Percentiles rank a stretch among this genome's conserved stretches.
Evolutionary conservation across 30 jellyfish, hydroid and myxozoan species (phyloP).

Genomic region (Hydractinia symbiolongicarpus): DNA sequence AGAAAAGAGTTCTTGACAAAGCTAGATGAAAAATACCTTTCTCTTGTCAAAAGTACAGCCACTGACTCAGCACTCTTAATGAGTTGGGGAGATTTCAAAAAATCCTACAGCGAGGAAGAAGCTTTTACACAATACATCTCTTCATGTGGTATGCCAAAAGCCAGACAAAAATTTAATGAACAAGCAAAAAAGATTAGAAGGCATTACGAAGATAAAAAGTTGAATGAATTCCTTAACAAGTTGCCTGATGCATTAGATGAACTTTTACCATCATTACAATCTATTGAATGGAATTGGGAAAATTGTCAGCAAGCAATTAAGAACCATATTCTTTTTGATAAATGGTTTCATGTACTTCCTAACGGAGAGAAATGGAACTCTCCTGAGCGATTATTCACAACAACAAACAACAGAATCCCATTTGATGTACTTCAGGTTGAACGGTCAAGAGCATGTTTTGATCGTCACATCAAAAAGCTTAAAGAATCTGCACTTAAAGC

Average conservation of each 20-base stretch:
- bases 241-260: conserved; percentile 97
- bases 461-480: conserved; percentile 85
- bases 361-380: conserved; percentile 85
- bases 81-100: conserved; percentile 73
- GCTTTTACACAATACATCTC: conserved; percentile 47
- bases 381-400: conserved; percentile 60
- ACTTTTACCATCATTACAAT: conserved; percentile 75
- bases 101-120: conserved; percentile 30
- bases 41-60: conserved; percentile 58
- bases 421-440: conserved; percentile 83
- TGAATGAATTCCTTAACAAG: conserved; percentile 62
- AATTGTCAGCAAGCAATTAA: conserved; percentile 83
- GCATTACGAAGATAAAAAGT: conserved; percentile 80
- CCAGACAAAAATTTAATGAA: conserved; percentile 60
- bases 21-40: conserved; percentile 54
- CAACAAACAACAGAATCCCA: conserved; percentile 67
- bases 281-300: conserved; percentile 99
- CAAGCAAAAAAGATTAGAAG: conserved; percentile 85
- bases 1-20: conserved; percentile 48
- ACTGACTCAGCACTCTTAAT: conserved; percentile 69
- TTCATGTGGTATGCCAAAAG: conserved; percentile 67
- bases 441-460: conserved; percentile 95
- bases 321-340: conserved; percentile 64
- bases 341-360: conserved; percentile 69
- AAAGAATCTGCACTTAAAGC: conserved; percentile 87